These are phyloP conservation scores for Chionis minor DNA, from an alignment of 2,113 vertebrate species.

Conservation along the genomic window DNA sequence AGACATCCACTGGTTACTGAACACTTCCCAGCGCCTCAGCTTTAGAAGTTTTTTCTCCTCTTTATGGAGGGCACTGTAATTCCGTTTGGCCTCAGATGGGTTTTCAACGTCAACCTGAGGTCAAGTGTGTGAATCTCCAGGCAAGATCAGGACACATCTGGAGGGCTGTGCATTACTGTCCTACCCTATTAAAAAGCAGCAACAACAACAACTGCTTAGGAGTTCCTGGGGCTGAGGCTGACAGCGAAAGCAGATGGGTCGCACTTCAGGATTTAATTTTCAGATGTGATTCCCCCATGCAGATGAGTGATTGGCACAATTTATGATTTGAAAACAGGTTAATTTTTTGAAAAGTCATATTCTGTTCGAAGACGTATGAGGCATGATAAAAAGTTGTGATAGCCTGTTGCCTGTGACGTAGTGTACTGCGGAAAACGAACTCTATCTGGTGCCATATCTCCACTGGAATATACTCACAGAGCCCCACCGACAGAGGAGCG, in stretches of 20 bases:
- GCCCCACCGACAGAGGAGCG: background rate
- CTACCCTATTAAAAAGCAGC: slow-evolving; percentile 29
- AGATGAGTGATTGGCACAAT: slow-evolving; percentile 18
- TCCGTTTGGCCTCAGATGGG: background rate
- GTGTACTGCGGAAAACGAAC: background rate
- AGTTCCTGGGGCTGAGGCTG: slow-evolving; percentile 48
- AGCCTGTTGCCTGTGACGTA: background rate
- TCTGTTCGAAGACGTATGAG: background rate
- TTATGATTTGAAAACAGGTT: slow-evolving; percentile 25
- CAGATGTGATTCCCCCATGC: slow-evolving; percentile 40
- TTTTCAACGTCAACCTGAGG: slow-evolving; percentile 25
- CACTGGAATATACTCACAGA: background rate
- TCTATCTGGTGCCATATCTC: background rate
- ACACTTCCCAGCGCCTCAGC: background rate
- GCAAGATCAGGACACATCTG: slow-evolving; percentile 45
- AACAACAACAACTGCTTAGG: slow-evolving; percentile 55
- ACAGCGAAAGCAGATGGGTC: slow-evolving; percentile 48
- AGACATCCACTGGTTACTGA: background rate
- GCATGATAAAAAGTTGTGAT: background rate
- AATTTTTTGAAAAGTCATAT: slow-evolving; percentile 20
- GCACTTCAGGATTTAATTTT: slow-evolving; percentile 57
- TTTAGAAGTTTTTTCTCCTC: background rate
- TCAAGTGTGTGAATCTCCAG: slow-evolving; percentile 32
- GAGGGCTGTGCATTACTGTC: slow-evolving; percentile 39
- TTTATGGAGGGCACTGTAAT: background rate